Base-by-base conservation (phyloP, 2,888 invertebrate genomes). In the Cheilosia impressa region DNA sequence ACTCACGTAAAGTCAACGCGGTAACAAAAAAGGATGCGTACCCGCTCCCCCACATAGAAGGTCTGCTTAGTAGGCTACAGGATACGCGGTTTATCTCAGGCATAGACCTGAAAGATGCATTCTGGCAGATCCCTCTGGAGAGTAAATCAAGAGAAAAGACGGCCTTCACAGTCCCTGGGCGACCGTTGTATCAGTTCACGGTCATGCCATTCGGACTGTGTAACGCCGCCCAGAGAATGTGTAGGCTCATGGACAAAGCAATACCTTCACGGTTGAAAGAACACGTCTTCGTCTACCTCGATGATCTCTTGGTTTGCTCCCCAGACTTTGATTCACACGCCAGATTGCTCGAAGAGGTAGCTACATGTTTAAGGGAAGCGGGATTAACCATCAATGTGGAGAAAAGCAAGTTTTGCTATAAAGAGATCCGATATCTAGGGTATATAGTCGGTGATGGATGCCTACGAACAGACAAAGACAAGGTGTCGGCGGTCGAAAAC, bases 151-250 rank as follows among this genome's bases (percentile, higher is more conserved):
- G 5, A 27, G 5, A 66, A 66, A 24, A 13, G 53, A 31, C 22
- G 53, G n/a, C 22, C 24, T 1, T 66, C 31, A 34, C 31, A 34
- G 31, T 34, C 31, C 31, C 31, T 34, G 31, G 31, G 1, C 31
- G 31, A 34, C 31, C 9, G 31, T 2, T 34, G 31, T 34, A 34
- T 34, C 31, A 34, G 31, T 34, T 34, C 31, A 34, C 31, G 50
- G 50, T 50, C 2, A 50, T 43, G 43, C 43, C 43, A 15, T 43
- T 43, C 4, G 43, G 43, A 6, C 15, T 71, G n/a, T 58, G 47
- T 22, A 50, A 47, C 5, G 47, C 71, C 22, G 47, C 71, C 2
- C 50, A 71, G 47, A 71, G 71, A 58, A 58, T 71, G 58, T 34
- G 43, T 15, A n/a, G n/a, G n/a, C 43, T n/a, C 43, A 15, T n/a